Conservation (phyloP, 1,140 invertebrate species). For the Atta colombica region DNA sequence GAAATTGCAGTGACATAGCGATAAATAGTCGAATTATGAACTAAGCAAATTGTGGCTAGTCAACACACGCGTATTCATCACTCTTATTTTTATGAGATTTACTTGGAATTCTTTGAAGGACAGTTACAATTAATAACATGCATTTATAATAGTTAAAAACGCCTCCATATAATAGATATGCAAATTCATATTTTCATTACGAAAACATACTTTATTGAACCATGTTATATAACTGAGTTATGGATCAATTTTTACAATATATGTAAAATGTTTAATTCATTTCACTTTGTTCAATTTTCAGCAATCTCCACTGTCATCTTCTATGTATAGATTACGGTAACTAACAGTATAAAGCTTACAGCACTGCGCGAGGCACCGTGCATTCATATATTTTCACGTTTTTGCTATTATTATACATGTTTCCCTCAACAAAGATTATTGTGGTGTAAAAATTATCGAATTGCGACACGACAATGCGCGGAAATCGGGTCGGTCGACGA, state of each 20-base stretch:
- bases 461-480: conserved; percentile 49
- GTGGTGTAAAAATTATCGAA: conserved; percentile 54
- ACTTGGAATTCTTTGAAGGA: not conserved
- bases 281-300: not conserved
- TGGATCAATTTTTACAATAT: not conserved
- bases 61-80: too few relatives aligned
- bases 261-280: conserved; percentile 11
- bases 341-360: not conserved
- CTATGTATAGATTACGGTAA: not conserved
- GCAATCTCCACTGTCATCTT: not conserved
- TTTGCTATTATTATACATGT: not conserved
- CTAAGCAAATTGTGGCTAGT: too few relatives aligned
- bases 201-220: not conserved
- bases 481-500: conserved; percentile 48
- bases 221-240: not conserved
- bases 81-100: not conserved
- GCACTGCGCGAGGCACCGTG: not conserved
- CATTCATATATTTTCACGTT: conserved; percentile 11
- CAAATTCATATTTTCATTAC: not conserved
- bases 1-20: too few relatives aligned
- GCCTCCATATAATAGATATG: not conserved
- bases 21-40: too few relatives aligned
- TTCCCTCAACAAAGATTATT: conserved; percentile 33
- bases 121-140: not conserved
- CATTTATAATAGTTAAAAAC: not conserved